Evolutionary conservation across 2,797 vertebrate species (phyloP).

Genomic region (Sarcophilus harrisii): DNA sequence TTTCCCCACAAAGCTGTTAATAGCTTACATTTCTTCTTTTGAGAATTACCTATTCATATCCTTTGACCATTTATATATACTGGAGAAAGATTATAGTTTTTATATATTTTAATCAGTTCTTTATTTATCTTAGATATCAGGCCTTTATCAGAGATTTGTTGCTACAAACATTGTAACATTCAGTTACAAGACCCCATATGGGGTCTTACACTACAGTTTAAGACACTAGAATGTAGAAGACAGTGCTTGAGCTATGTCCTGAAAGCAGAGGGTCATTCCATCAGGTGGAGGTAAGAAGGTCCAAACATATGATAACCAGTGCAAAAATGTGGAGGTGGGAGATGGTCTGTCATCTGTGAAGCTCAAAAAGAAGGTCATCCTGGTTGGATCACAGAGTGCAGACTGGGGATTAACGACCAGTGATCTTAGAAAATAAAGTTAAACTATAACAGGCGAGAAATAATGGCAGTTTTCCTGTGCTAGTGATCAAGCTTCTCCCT

Average conservation of each 20-base stretch:
- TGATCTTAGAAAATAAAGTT: neutral
- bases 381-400: neutral
- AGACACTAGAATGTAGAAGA: neutral
- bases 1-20: too few species aligned
- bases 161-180: too few species aligned
- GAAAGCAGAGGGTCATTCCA: neutral
- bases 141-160: too few species aligned
- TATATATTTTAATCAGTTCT: too few species aligned
- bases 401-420: neutral
- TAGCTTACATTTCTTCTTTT: too few species aligned
- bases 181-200: too few species aligned
- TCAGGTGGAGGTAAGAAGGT: neutral
- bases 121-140: too few species aligned
- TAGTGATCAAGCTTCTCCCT: constrained; percentile 23
- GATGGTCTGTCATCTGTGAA: neutral
- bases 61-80: too few species aligned
- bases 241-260: neutral
- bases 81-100: too few species aligned
- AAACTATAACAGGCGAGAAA: constrained; percentile 3
- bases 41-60: too few species aligned
- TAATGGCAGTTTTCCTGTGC: constrained; percentile 4
- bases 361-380: neutral
- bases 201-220: too few species aligned
- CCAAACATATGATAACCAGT: neutral
- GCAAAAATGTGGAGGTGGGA: neutral